Evolutionary conservation across 2,888 invertebrate species (phyloP).

Genomic region (Salticus scenicus): DNA sequence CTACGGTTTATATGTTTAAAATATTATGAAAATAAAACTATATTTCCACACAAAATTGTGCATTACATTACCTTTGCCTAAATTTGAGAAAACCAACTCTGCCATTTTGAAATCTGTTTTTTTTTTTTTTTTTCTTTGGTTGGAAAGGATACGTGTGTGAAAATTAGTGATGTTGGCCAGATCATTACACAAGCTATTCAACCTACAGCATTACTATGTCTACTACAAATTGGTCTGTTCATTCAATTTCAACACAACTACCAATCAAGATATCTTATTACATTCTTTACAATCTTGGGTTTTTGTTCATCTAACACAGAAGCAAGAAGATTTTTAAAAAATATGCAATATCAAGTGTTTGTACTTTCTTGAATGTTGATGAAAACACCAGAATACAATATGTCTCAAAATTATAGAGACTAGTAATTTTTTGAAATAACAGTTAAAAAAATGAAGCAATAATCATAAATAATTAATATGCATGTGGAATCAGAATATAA

Average conservation of each 20-base stretch:
- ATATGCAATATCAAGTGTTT: constrained; percentile 58
- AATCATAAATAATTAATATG: too few relatives aligned
- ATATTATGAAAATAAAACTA: too few relatives aligned
- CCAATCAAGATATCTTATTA: constrained; percentile 71
- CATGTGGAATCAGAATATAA: too few relatives aligned
- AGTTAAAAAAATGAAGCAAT: too few relatives aligned
- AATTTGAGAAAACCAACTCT: not conserved
- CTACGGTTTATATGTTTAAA: too few relatives aligned
- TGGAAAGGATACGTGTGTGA: not conserved
- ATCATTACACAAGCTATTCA: constrained; percentile 1
- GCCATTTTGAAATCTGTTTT: too few relatives aligned
- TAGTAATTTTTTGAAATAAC: too few relatives aligned
- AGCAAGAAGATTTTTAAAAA: constrained; percentile 61
- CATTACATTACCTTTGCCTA: not conserved
- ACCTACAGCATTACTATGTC: constrained; percentile 12
- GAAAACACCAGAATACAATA: constrained; percentile 59
- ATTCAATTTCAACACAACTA: constrained; percentile 67
- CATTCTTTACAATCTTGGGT: constrained; percentile 70
- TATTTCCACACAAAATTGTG: too few relatives aligned
- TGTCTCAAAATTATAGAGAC: too few relatives aligned
- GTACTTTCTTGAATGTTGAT: constrained; percentile 31
- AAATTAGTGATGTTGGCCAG: constrained; percentile 25
- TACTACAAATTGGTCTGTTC: constrained; percentile 12
- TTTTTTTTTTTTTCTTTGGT: too few relatives aligned
- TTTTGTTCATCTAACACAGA: constrained; percentile 71